Conservation (phyloP, 1,140 invertebrate genomes). For the Lerema accius region DNA sequence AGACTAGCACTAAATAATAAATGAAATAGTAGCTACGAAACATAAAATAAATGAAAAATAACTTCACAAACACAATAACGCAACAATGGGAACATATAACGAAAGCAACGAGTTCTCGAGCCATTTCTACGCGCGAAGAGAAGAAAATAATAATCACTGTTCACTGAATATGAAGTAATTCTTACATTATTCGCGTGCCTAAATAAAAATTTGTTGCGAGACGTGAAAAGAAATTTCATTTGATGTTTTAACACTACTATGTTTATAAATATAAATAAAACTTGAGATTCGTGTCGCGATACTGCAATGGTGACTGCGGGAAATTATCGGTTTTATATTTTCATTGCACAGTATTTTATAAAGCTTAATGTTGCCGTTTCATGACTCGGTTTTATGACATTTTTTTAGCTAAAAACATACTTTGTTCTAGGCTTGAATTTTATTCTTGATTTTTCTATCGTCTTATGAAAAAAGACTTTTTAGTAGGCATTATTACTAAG, state of each 20-base stretch:
- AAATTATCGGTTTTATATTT: conserved; percentile 1
- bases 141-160: conserved; percentile 32
- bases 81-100: conserved; percentile 30
- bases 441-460: too few relatives aligned
- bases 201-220: conserved; percentile 22
- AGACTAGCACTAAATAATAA: conserved; percentile 37
- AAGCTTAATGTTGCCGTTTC: neutral
- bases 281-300: conserved; percentile 8
- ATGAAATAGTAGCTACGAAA: conserved; percentile 40
- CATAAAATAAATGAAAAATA: conserved; percentile 34
- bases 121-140: conserved; percentile 19
- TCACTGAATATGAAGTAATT: conserved; percentile 23
- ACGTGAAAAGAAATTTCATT: neutral
- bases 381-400: neutral
- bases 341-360: neutral
- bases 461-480: too few relatives aligned
- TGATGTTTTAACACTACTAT: conserved; percentile 4
- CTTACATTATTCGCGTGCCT: conserved; percentile 21
- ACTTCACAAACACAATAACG: conserved; percentile 29
- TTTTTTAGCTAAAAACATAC: neutral
- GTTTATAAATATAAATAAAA: conserved; percentile 5
- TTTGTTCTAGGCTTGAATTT: too few relatives aligned
- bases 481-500: too few relatives aligned
- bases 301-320: conserved; percentile 8
- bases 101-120: conserved; percentile 23